phyloP scores from a whole-genome alignment of 2,888 invertebrate species.

The Gymnoscelis rufifasciata region DNA sequence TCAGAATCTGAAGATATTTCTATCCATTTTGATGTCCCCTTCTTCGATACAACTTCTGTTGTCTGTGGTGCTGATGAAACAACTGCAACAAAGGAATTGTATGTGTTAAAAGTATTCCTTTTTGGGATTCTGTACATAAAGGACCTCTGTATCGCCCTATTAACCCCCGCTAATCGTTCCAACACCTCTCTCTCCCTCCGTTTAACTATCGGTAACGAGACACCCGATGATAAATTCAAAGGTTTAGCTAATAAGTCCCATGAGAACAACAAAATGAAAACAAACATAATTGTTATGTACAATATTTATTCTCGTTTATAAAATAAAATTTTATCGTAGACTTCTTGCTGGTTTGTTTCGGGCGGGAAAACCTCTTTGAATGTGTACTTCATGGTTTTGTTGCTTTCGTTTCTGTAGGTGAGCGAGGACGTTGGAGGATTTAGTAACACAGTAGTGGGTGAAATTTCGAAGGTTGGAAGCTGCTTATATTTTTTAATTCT shows the following conservation, averaged over 20 bases:
- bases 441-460: slow-evolving; percentile 83
- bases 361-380: slow-evolving; percentile 93
- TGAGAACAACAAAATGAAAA: too few species aligned
- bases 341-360: slow-evolving; percentile 86
- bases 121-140: too few species aligned
- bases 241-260: slow-evolving; percentile 82
- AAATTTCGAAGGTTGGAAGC: slow-evolving; percentile 89
- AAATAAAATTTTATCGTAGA: slow-evolving; percentile 92
- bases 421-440: slow-evolving; percentile 82
- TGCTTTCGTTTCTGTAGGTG: slow-evolving; percentile 78
- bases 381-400: slow-evolving; percentile 85
- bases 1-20: slow-evolving; percentile 71
- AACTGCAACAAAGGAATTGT: slow-evolving; percentile 53
- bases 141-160: slow-evolving; percentile 51
- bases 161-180: slow-evolving; percentile 56
- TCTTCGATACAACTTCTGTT: slow-evolving; percentile 57
- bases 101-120: too few species aligned
- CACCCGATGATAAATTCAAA: slow-evolving; percentile 70
- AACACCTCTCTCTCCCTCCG: slow-evolving; percentile 81
- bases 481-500: too few species aligned
- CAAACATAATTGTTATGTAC: too few species aligned
- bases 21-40: slow-evolving; percentile 61
- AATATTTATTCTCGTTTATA: too few species aligned
- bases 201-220: slow-evolving; percentile 80
- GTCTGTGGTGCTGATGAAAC: slow-evolving; percentile 55